Conservation (phyloP, 1,140 invertebrate genomes). For the Colletes gigas region DNA sequence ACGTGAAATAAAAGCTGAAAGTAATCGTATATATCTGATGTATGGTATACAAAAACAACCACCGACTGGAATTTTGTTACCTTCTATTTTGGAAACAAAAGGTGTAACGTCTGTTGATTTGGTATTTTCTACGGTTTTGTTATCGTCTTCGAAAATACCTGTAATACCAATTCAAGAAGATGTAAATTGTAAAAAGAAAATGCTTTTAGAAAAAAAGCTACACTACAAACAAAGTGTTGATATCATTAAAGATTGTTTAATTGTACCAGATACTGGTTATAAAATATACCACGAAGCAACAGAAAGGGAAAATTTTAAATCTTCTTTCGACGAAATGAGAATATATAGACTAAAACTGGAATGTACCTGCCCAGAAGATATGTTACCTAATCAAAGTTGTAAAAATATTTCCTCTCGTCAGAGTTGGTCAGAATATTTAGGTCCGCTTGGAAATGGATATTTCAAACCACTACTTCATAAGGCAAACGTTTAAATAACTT, state of each 20-base stretch:
- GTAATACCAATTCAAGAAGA: slow-evolving; percentile 79
- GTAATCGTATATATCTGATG: slow-evolving; percentile 62
- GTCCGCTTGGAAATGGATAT: slow-evolving; percentile 79
- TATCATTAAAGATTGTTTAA: slow-evolving; percentile 77
- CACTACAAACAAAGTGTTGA: slow-evolving; percentile 65
- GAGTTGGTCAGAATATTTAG: slow-evolving; percentile 81
- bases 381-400: slow-evolving; percentile 78
- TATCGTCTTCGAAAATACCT: slow-evolving; percentile 76
- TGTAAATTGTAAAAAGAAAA: slow-evolving; percentile 78
- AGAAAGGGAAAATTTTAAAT: slow-evolving; percentile 77
- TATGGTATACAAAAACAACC: slow-evolving; percentile 78
- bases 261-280: slow-evolving; percentile 76
- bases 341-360: slow-evolving; percentile 81
- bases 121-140: slow-evolving; percentile 83
- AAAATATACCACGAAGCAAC: slow-evolving; percentile 73
- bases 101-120: slow-evolving; percentile 78
- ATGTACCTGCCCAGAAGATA: slow-evolving; percentile 80
- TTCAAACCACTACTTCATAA: slow-evolving; percentile 71
- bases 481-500: slow-evolving; percentile 44
- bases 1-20: slow-evolving; percentile 23
- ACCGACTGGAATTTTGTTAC: slow-evolving; percentile 75
- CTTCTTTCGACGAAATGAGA: slow-evolving; percentile 82
- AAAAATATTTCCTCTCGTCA: slow-evolving; percentile 80
- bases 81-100: slow-evolving; percentile 71
- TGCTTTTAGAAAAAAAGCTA: slow-evolving; percentile 59